Conservation (phyloP, 2,888 invertebrate genomes). For the Eudemis profundana region DNA sequence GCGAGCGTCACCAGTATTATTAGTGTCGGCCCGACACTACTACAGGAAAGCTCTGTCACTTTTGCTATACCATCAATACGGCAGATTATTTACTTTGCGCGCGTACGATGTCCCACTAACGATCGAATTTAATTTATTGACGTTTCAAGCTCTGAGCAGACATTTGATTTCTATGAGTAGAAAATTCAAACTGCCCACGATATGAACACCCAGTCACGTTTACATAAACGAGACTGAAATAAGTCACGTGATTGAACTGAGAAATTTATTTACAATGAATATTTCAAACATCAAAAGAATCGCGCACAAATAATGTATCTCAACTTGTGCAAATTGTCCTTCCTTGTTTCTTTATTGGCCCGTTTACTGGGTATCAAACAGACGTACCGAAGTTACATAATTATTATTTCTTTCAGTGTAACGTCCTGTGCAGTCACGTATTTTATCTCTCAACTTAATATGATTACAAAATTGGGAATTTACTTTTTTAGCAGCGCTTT, state of each 20-base stretch:
- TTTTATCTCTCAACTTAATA: not conserved
- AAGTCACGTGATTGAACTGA: not conserved
- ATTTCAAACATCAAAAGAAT: not conserved
- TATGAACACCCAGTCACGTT: not conserved
- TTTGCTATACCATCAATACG: slow-evolving; percentile 30
- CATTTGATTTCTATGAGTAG: not conserved
- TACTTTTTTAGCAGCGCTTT: not conserved
- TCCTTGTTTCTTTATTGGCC: not conserved
- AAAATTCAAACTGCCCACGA: not conserved
- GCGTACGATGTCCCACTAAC: slow-evolving; percentile 21
- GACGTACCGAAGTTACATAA: too few relatives aligned
- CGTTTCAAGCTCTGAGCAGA: slow-evolving; percentile 1
- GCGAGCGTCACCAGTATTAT: slow-evolving; percentile 56
- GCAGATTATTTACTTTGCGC: slow-evolving; percentile 32
- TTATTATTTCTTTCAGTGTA: not conserved
- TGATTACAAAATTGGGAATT: not conserved
- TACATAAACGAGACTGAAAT: not conserved
- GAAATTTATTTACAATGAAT: not conserved
- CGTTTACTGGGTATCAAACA: not conserved
- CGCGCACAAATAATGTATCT: not conserved
- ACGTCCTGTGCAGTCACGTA: not conserved
- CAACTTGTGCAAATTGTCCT: not conserved
- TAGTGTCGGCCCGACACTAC: slow-evolving; percentile 50
- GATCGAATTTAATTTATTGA: slow-evolving; percentile 21
- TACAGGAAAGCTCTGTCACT: slow-evolving; percentile 48